Percentiles rank a stretch among this genome's conserved stretches.
Evolutionary conservation across 2,113 vertebrate genomes (phyloP).

Genomic region (Meles meles): DNA sequence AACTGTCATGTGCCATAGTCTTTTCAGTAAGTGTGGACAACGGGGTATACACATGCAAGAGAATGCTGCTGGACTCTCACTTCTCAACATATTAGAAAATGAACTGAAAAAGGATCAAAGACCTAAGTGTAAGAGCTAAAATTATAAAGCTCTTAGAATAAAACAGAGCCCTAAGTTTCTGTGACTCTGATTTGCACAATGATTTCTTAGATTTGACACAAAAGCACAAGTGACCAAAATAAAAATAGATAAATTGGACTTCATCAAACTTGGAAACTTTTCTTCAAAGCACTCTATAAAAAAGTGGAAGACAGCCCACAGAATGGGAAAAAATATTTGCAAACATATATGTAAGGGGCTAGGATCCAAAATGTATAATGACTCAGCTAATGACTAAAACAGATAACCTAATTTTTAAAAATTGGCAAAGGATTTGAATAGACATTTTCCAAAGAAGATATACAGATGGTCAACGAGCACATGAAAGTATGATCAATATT

Average conservation of each 20-base stretch:
- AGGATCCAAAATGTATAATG: neutral
- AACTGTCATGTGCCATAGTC: constrained; percentile 67
- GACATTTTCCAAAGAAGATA: neutral
- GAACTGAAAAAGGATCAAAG: neutral
- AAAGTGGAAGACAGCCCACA: neutral
- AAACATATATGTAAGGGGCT: neutral
- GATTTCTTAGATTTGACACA: neutral
- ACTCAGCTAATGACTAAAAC: neutral
- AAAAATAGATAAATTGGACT: neutral
- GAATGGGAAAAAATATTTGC: neutral
- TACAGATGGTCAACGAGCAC: neutral
- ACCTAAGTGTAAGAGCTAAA: neutral
- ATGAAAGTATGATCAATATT: neutral
- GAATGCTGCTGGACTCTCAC: neutral
- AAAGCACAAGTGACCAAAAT: neutral
- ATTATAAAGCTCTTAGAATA: neutral
- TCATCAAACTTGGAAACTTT: neutral
- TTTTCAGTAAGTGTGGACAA: neutral
- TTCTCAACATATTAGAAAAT: neutral
- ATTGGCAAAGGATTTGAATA: neutral
- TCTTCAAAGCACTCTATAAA: neutral
- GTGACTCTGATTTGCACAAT: neutral
- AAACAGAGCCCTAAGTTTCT: neutral
- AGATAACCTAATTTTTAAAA: neutral
- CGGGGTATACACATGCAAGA: neutral